Evolutionary conservation across 2,888 invertebrate species (phyloP).

Genomic region (Macropis europaea): DNA sequence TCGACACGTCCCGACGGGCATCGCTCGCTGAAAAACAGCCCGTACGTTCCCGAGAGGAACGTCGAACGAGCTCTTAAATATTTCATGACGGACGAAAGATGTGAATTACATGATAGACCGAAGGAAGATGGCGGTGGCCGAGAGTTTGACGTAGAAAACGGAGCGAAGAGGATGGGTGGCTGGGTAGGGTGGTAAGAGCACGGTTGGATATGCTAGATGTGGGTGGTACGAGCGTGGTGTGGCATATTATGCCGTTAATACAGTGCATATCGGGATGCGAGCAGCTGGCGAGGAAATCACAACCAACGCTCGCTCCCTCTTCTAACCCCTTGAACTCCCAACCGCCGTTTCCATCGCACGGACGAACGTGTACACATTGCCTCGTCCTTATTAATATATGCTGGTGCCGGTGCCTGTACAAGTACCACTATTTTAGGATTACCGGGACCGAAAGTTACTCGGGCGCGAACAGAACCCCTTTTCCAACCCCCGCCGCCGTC

Average conservation of each 20-base stretch:
- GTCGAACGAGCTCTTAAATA: constrained; percentile 70
- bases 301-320: constrained; percentile 39
- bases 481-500: not conserved
- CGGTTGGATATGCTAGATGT: constrained; percentile 67
- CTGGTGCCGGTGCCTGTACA: constrained; percentile 53
- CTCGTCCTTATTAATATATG: constrained; percentile 71
- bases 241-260: constrained; percentile 77
- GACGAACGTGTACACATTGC: constrained; percentile 12
- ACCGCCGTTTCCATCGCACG: constrained; percentile 26
- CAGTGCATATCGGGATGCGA: constrained; percentile 73
- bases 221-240: constrained; percentile 69
- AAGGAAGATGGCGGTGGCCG: constrained; percentile 51
- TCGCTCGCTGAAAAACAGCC: too few species aligned
- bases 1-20: too few species aligned
- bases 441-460: constrained; percentile 64
- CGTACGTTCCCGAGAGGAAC: constrained; percentile 56
- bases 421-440: constrained; percentile 69
- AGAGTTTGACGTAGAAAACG: constrained; percentile 17
- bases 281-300: constrained; percentile 75
- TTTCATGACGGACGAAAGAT: constrained; percentile 71
- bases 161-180: not conserved
- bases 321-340: constrained; percentile 34
- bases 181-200: constrained; percentile 46
- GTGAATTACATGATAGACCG: constrained; percentile 67
- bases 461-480: constrained; percentile 47